Evolutionary conservation across 1,140 invertebrate genomes (phyloP).

Genomic region (Oryctes rhinoceros): DNA sequence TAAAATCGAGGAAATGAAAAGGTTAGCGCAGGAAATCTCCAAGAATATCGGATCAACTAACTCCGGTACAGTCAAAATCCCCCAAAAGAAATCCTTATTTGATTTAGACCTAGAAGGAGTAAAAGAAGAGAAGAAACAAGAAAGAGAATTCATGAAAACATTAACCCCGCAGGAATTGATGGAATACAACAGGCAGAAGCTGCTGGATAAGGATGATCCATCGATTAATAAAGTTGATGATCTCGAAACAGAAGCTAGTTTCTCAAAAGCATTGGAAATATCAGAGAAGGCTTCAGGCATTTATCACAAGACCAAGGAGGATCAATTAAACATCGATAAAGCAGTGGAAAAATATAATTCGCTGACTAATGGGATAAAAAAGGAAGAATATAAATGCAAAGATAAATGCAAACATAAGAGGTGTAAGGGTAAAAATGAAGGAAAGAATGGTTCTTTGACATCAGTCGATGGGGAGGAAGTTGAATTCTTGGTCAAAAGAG

Average conservation of each 20-base stretch:
- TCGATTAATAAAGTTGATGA: slow-evolving; percentile 64
- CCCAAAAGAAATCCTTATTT: slow-evolving; percentile 45
- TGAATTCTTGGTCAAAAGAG: slow-evolving; percentile 56
- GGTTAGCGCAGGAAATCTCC: slow-evolving; percentile 65
- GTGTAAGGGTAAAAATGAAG: slow-evolving; percentile 43
- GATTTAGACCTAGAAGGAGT: slow-evolving; percentile 53
- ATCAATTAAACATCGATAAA: slow-evolving; percentile 45
- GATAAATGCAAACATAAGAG: slow-evolving; percentile 56
- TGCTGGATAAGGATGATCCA: slow-evolving; percentile 54
- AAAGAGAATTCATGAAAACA: slow-evolving; percentile 59
- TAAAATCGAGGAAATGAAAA: slow-evolving; percentile 66
- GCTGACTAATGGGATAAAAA: slow-evolving; percentile 43
- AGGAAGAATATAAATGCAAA: slow-evolving; percentile 51
- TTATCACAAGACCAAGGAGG: slow-evolving; percentile 54
- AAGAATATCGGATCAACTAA: slow-evolving; percentile 61
- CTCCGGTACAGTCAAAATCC: slow-evolving; percentile 23
- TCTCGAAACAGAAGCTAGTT: slow-evolving; percentile 64
- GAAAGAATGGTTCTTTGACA: slow-evolving; percentile 56
- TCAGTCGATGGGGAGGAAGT: slow-evolving; percentile 58
- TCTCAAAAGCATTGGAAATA: slow-evolving; percentile 65
- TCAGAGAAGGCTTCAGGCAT: slow-evolving; percentile 64
- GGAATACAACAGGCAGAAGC: slow-evolving; percentile 56
- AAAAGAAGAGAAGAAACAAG: slow-evolving; percentile 53
- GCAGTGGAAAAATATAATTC: slow-evolving; percentile 40
- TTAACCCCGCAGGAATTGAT: slow-evolving; percentile 54